Percentiles rank a stretch among this genome's conserved stretches.
These are phyloP conservation scores for Aelia acuminata DNA, from an alignment of 2,888 invertebrate genomes.

Conservation along the genomic window DNA sequence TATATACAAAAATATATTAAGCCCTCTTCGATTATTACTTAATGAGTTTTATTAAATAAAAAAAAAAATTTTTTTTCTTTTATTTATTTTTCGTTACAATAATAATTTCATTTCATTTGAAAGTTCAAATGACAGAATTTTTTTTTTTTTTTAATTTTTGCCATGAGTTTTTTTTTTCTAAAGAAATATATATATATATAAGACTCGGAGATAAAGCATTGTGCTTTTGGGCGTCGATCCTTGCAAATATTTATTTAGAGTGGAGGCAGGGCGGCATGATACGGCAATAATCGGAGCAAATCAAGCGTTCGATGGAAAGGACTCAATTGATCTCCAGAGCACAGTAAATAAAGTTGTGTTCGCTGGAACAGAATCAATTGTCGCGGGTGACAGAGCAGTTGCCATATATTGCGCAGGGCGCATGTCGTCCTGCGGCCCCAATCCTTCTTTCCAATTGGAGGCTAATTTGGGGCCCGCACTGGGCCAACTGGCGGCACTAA, in stretches of 20 bases:
- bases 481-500: constrained; percentile 4
- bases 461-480: neutral
- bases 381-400: constrained; percentile 31
- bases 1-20: too few relatives aligned
- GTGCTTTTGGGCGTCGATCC: neutral
- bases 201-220: neutral
- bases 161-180: too few relatives aligned
- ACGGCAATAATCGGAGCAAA: constrained; percentile 23
- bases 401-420: constrained; percentile 28
- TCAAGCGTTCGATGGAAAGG: neutral
- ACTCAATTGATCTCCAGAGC: constrained; percentile 25
- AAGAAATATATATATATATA: too few relatives aligned
- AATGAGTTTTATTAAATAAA: too few relatives aligned
- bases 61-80: too few relatives aligned
- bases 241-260: neutral
- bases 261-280: neutral
- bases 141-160: too few relatives aligned
- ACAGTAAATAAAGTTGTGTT: constrained; percentile 32
- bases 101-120: too few relatives aligned
- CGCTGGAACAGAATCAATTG: constrained; percentile 32
- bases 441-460: constrained; percentile 30
- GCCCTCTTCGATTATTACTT: too few relatives aligned
- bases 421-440: neutral
- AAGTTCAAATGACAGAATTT: too few relatives aligned
- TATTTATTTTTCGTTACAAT: too few relatives aligned